Base-by-base conservation (phyloP, 2,888 invertebrate species). In the Anorthoa munda region DNA sequence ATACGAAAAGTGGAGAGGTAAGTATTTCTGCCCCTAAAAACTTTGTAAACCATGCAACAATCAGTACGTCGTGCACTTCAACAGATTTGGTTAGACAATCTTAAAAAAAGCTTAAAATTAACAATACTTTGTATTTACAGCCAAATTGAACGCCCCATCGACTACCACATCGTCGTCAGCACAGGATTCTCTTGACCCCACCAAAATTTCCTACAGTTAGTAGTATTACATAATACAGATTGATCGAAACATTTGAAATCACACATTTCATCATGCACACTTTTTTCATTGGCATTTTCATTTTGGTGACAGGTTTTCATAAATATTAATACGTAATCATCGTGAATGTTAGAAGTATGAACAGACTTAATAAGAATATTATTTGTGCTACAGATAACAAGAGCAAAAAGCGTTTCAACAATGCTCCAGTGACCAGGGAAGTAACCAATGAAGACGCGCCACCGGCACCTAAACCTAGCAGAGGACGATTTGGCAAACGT, bases 401-500 rank as follows among this genome's bases (percentile, higher is more conserved):
- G 75, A 81, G 71, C 73, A 87, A 86, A 76, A 86, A 86, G 67
- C 93, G 95, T 46, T 92, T 93, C 84, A 94, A 93, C 87, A 92
- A 89, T 69, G 87, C 93, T 7, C 88, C 92, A 2, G 90, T 93
- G 48, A 92, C 93, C 56, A 95, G 95, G 64, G 91, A 90, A 26
- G 91, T 85, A 0, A 26, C 90, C 77, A 90, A 87, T 18, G 96
- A 96, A 18, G 95, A 95, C 0, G 90, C 93, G 0, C 91, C 94
- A 17, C 73, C 84, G 0, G 90, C 93, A 2, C 83, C 93, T 26
- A 96, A 95, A 68, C 92, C 94, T 50, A 93, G 87, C 87, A 92
- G 94, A 84, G 93, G 92, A 64, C 92, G 96, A 73, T 96, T 96
- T 86, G 94, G 94, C 82, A 93, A 92, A 90, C 95, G 96, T 96